Evolutionary conservation across 2,797 vertebrate species (phyloP).

Genomic region (Jordanella pulchra): DNA sequence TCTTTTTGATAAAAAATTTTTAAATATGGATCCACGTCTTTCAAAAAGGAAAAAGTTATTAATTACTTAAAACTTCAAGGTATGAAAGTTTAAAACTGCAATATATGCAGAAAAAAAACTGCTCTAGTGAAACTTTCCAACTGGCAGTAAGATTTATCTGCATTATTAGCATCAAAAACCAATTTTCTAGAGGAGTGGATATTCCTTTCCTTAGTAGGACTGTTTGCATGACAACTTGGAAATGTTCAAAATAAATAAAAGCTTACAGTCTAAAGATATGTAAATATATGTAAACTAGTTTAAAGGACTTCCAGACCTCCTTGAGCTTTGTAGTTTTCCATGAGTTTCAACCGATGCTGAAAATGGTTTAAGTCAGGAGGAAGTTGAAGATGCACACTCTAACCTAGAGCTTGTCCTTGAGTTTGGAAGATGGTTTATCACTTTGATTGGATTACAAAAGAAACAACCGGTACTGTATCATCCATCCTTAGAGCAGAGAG

Average conservation of each 20-base stretch:
- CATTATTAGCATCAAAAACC: slow-evolving; percentile 20
- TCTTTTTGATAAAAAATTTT: slow-evolving; percentile 11
- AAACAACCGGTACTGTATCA: slow-evolving; percentile 11
- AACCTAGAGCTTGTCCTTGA: slow-evolving; percentile 29
- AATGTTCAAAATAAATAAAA: slow-evolving; percentile 13
- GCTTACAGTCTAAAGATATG: not conserved
- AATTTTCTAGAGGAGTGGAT: not conserved
- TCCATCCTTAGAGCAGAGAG: slow-evolving; percentile 16
- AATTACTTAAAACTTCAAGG: slow-evolving; percentile 37
- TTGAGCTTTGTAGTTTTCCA: slow-evolving; percentile 11
- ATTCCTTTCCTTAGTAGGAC: slow-evolving; percentile 18
- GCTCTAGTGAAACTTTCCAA: slow-evolving; percentile 13
- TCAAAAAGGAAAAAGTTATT: not conserved
- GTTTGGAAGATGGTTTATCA: slow-evolving; percentile 12
- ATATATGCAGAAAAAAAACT: slow-evolving; percentile 50
- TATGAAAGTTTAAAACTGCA: slow-evolving; percentile 15
- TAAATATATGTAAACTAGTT: not conserved
- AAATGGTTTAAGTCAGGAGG: not conserved
- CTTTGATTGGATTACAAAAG: slow-evolving; percentile 32
- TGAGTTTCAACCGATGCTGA: not conserved
- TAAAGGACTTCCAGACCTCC: slow-evolving; percentile 6
- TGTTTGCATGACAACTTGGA: slow-evolving; percentile 9
- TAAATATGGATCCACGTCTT: slow-evolving; percentile 24
- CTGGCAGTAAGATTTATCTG: slow-evolving; percentile 8
- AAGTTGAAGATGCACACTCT: not conserved